Evolutionary conservation across 2,113 vertebrate species (phyloP), one percentile per base, ranked within the genome.

Genomic region (Trogon melanurus): DNA sequence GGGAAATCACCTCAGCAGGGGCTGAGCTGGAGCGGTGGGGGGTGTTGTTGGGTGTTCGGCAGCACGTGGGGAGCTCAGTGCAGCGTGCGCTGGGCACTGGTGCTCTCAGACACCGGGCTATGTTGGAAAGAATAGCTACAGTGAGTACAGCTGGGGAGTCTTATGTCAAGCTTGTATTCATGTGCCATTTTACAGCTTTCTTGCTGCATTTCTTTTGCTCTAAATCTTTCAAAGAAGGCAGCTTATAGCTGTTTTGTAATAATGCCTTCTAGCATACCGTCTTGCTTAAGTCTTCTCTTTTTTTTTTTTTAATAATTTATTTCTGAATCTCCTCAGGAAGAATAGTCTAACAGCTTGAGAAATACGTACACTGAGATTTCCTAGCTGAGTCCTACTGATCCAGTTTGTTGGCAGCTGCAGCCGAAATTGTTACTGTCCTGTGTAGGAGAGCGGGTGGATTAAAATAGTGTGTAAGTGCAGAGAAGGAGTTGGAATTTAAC

Each of bases 361-460:
- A 91, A 74, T 85, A 69, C 48, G 27, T 88, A 86, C 81, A 73
- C 78, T 69, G 88, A 91, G 93, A 93, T 97, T 94, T 93, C 93
- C 85, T 95, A 84, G 65, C 88, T 67, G 83, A 96, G 71, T 88
- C 78, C 83, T 93, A 16, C 94, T 95, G 90, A 91, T 96, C 94
- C 81, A 54, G 82, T 79, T 95, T 88, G 73, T 73, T 93, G 91
- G 93, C 95, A 96, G 73, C 94, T 91, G 80, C 88, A 91, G 72
- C 91, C 65, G 56, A 95, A 95, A 88, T 92, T 83, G 56, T 75
- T 72, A 38, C 92, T 94, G 51, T 91, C 84, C 64, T 79, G 50
- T 82, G 62, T 66, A 84, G 90, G 95, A 92, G 94, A 93, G 65
- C 1, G 4, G 74, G n/a, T 88, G 65, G 88, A 85, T 97, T 92